Percentiles rank a stretch among this genome's conserved stretches.
phyloP scores from a whole-genome alignment of 2,888 invertebrate species.

The Crioceris asparagi region DNA sequence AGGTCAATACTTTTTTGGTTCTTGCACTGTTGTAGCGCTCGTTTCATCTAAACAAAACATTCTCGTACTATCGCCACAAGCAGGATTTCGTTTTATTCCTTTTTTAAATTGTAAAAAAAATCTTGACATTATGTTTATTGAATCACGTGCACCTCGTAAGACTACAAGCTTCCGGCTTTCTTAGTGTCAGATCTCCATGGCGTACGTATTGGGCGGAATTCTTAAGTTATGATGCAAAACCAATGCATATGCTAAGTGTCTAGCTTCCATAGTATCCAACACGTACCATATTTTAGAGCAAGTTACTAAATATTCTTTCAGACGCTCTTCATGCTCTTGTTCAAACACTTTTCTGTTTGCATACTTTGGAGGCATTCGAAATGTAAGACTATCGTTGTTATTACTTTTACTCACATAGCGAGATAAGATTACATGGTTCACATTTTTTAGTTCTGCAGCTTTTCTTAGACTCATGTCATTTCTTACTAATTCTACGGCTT shows the following conservation, averaged over 20 bases:
- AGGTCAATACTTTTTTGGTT: no score
- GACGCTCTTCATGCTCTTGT: constrained; percentile 3
- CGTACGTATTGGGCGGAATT: no score
- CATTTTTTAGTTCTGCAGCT: neutral
- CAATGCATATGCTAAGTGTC: constrained; percentile 9
- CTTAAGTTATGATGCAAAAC: no score
- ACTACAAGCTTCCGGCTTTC: constrained; percentile 12
- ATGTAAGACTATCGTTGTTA: neutral
- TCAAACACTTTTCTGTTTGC: constrained; percentile 2
- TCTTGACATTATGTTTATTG: neutral
- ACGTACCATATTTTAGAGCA: constrained; percentile 11
- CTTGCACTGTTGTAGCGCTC: neutral
- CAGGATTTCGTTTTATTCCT: neutral
- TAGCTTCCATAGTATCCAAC: constrained; percentile 2
- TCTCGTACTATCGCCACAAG: no score
- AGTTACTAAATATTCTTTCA: constrained; percentile 9
- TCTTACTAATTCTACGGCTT: neutral
- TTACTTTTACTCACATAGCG: neutral
- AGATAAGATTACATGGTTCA: neutral
- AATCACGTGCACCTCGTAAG: constrained; percentile 2
- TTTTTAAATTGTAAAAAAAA: constrained; percentile 3
- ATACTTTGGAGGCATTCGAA: constrained; percentile 1
- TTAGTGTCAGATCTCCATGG: constrained; percentile 11
- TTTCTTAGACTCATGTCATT: neutral
- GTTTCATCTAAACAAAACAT: constrained; percentile 1